phyloP scores from a whole-genome alignment of 2,888 invertebrate species.

The Euspilapteryx auroguttella region DNA sequence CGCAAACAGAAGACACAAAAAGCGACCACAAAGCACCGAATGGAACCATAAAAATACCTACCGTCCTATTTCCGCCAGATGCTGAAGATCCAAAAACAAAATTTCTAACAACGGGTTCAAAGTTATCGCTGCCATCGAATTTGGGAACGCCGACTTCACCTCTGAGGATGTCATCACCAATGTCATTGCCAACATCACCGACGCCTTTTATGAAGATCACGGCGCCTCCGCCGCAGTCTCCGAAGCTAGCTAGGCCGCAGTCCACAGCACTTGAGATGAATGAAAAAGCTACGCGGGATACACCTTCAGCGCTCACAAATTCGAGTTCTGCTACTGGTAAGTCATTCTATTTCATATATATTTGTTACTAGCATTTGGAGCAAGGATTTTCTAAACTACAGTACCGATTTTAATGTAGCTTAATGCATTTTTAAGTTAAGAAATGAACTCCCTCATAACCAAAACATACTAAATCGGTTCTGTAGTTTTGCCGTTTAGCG shows the following conservation, averaged over 20 bases:
- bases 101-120: slow-evolving; percentile 35
- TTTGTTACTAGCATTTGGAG: no score
- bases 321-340: slow-evolving; percentile 44
- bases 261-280: neutral
- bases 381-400: no score
- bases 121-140: slow-evolving; percentile 36
- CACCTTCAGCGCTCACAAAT: no score
- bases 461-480: no score
- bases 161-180: slow-evolving; percentile 29
- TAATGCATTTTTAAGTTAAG: no score
- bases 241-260: neutral
- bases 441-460: no score
- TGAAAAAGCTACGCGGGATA: slow-evolving; percentile 3
- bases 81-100: slow-evolving; percentile 17
- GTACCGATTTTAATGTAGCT: no score
- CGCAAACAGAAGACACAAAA: slow-evolving; percentile 6
- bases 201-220: slow-evolving; percentile 26
- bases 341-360: slow-evolving; percentile 12
- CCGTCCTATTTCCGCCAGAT: slow-evolving; percentile 33
- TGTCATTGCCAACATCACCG: slow-evolving; percentile 35
- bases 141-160: slow-evolving; percentile 43
- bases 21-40: no score
- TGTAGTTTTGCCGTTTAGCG: no score
- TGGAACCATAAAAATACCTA: no score
- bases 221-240: slow-evolving; percentile 9